phyloP scores from a whole-genome alignment of 53 echinoderm and acorn worm species.

The Henricia sp. region DNA sequence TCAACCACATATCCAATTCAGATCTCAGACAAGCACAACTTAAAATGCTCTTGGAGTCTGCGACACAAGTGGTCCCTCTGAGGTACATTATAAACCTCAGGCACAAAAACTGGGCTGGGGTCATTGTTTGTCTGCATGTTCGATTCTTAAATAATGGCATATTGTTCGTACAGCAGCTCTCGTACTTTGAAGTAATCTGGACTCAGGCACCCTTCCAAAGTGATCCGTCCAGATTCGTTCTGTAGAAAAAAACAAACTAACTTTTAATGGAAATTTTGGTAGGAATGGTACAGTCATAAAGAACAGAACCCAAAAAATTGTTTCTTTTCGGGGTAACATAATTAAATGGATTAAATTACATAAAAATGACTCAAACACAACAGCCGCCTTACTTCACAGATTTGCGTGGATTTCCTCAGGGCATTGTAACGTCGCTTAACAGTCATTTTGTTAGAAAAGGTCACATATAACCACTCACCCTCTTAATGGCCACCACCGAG shows the following conservation, averaged over 20 bases:
- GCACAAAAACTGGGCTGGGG: background rate
- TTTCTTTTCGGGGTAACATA: too few relatives aligned
- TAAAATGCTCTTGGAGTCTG: background rate
- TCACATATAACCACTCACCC: constrained; percentile 79
- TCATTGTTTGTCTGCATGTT: background rate
- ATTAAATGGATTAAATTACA: too few relatives aligned
- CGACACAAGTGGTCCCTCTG: background rate
- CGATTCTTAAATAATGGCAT: constrained; percentile 81
- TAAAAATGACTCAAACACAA: too few relatives aligned
- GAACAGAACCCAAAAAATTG: too few relatives aligned
- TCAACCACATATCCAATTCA: background rate
- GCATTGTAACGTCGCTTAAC: too few relatives aligned
- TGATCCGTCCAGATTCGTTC: constrained; percentile 88
- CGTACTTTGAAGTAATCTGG: constrained; percentile 93
- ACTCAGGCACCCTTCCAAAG: constrained; percentile 86
- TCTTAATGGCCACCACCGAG: constrained; percentile 86
- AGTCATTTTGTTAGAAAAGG: too few relatives aligned
- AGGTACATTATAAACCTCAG: background rate
- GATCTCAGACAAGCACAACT: background rate
- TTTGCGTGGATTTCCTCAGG: too few relatives aligned
- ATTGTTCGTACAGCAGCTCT: constrained; percentile 93
- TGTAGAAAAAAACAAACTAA: constrained; percentile 50
- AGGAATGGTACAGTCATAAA: too few relatives aligned
- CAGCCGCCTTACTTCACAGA: too few relatives aligned
- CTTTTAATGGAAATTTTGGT: too few relatives aligned